Conservation (phyloP, 2,113 vertebrate genomes). For the Chlorodrepanis virens region DNA sequence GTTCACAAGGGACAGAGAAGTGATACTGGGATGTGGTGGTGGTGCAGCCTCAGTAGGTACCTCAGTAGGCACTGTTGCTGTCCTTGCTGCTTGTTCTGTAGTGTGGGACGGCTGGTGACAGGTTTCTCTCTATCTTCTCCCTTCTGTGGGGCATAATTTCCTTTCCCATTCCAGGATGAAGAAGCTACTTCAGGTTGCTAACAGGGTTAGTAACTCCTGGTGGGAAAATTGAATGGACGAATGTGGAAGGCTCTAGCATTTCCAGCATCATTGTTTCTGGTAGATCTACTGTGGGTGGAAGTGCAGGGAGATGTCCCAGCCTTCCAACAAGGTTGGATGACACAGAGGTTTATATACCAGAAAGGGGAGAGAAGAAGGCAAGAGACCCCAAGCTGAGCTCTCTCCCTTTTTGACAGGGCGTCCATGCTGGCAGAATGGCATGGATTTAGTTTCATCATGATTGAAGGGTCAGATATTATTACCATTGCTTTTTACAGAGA, state of each 20-base stretch:
- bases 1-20: not conserved
- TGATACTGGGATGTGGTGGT: not conserved
- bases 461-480: not conserved
- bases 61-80: not conserved
- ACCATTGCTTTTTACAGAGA: not conserved
- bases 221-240: not conserved
- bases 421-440: not conserved
- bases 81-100: not conserved
- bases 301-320: not conserved
- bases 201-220: not conserved
- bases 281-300: not conserved
- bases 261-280: not conserved
- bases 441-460: not conserved
- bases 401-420: not conserved
- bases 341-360: not conserved
- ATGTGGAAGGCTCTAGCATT: not conserved
- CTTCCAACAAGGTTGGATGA: not conserved
- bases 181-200: not conserved
- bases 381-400: fast-evolving
- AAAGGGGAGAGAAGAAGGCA: not conserved
- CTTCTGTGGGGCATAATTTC: fast-evolving
- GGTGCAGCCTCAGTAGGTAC: not conserved
- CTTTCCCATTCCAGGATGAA: not conserved
- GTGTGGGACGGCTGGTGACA: not conserved
- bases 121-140: not conserved